Evolutionary conservation across 2,888 invertebrate species (phyloP), one percentile per base, ranked within the genome.

Genomic region (Germaria angustata): DNA sequence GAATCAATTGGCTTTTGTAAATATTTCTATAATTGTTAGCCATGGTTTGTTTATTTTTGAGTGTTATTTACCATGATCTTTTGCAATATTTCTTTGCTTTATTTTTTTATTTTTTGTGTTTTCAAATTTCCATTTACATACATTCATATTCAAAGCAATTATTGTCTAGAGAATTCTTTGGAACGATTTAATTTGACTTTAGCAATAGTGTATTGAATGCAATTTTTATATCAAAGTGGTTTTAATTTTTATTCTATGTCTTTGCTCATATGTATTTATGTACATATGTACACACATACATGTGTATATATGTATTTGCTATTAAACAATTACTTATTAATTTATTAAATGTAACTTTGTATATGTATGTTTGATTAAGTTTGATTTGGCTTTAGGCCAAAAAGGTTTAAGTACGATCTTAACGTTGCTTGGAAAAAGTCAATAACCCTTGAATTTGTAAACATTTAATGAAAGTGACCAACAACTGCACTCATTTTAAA

Each of bases 41-140:
- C 57, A 82, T 79, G 82, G 76, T 71, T 82, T 76, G 82, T 79
- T 82, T 79, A 59, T 51, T 77, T 72, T 76, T 51, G 44, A 75
- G 49, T 65, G 44, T 36, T 78, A 69, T 79, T 82, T 72, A 24
- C 66, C 44, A 71, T 73, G 79, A 82, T 82, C 79, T 79, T 71
- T 82, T 76, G 82, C 82, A 79, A 79, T 75, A 78, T 49, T 32
- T 41, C 34, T 63, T 76, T 53, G 11, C 39, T 55, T 55, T 59
- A 32, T 3, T 44, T 46, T 55, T 32, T 49, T 57, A 46, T 34
- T n/a, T 36, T 44, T 13, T 39, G 34, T 8, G n/a, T 53, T 13
- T 55, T 59, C 20, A 15, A 72, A 55, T 73, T 36, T 39, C 44
- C 44, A 49, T 49, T 80, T 59, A 22, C 24, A 44, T 59, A 22